Conservation (phyloP, 2,888 invertebrate genomes). For the Leuctra nigra region DNA sequence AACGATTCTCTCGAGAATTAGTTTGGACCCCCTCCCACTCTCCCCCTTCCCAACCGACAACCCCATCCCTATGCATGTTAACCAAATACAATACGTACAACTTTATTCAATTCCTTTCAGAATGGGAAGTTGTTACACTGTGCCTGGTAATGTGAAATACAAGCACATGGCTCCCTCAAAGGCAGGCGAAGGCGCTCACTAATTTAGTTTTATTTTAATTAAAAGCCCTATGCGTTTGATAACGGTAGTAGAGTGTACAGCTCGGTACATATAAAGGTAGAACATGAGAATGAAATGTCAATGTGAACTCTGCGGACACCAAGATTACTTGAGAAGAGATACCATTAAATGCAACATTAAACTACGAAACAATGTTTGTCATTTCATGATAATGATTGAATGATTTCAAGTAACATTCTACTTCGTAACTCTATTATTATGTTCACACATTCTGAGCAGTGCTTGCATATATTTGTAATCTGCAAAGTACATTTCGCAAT, state of each 20-base stretch:
- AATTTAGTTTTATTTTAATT: constrained; percentile 15
- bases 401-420: too few species aligned
- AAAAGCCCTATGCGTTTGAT: constrained; percentile 9
- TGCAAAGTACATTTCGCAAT: too few species aligned
- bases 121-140: background rate
- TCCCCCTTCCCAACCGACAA: background rate
- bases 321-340: too few species aligned
- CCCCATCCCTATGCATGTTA: background rate
- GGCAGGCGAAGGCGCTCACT: constrained; percentile 11
- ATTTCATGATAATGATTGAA: too few species aligned
- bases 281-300: too few species aligned
- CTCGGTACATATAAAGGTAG: background rate
- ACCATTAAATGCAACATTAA: too few species aligned
- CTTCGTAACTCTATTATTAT: too few species aligned
- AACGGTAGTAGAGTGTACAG: background rate
- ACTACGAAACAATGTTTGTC: too few species aligned
- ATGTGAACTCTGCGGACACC: too few species aligned
- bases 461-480: too few species aligned
- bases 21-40: constrained; percentile 23
- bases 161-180: background rate
- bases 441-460: too few species aligned
- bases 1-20: constrained; percentile 29
- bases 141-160: background rate
- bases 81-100: constrained; percentile 13
- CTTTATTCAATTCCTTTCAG: background rate